These are phyloP conservation scores for Corella eumyota DNA, from an alignment of 23 tunicate species.

Conservation along the genomic window DNA sequence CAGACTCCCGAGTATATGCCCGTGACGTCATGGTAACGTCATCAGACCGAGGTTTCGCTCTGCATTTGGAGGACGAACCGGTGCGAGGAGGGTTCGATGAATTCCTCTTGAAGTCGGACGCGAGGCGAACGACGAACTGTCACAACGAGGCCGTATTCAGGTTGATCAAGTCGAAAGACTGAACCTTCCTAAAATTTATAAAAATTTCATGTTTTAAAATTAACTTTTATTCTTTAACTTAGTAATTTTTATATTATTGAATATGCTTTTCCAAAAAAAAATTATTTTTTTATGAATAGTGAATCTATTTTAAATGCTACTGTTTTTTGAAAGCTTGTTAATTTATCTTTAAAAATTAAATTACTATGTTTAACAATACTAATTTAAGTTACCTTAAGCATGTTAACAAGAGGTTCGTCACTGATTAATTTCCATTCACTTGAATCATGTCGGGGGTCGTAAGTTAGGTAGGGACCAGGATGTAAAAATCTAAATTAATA, in stretches of 20 bases:
- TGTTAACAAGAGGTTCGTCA: slow-evolving; percentile 90
- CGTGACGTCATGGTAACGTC: too few relatives aligned
- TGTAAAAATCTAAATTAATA: slow-evolving; percentile 42
- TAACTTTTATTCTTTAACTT: too few relatives aligned
- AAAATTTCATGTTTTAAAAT: too few relatives aligned
- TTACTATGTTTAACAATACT: too few relatives aligned
- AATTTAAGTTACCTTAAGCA: slow-evolving; percentile 69
- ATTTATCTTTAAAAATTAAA: too few relatives aligned
- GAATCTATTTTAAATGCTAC: too few relatives aligned
- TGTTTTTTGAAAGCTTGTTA: too few relatives aligned
- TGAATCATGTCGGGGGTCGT: slow-evolving; percentile 76
- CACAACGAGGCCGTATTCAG: slow-evolving; percentile 63
- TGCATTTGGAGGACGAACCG: slow-evolving; percentile 78
- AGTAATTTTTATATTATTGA: background rate
- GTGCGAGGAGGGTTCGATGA: slow-evolving; percentile 69
- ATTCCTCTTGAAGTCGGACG: slow-evolving; percentile 71
- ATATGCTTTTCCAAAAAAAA: too few relatives aligned
- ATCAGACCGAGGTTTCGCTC: slow-evolving; percentile 85
- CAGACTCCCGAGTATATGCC: too few relatives aligned
- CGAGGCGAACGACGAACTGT: slow-evolving; percentile 68
- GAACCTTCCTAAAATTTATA: slow-evolving; percentile 52
- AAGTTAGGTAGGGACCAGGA: slow-evolving; percentile 85
- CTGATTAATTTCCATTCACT: slow-evolving; percentile 80
- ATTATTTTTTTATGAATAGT: too few relatives aligned
- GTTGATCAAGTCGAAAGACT: slow-evolving; percentile 78